phyloP scores from a whole-genome alignment of 2,113 vertebrate species.

The Oryctolagus cuniculus region mOryCun1.1 NC_091450.1:20366501-20367000 shows the following conservation, averaged over 20 bases:
- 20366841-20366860: neutral
- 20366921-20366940: neutral
- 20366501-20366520: neutral
- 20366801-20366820: neutral
- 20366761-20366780: fast-evolving
- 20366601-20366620: fast-evolving
- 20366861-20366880: neutral
- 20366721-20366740: neutral
- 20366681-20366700: fast-evolving
- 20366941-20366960: neutral
- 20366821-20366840: neutral
- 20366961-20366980: constrained; percentile 6
- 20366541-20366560: neutral
- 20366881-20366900: constrained; percentile 28
- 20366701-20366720: neutral
- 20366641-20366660: neutral
- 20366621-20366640: fast-evolving
- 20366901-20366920: constrained; percentile 26
- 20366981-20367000: constrained; percentile 3
- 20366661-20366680: fast-evolving
- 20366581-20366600: neutral
- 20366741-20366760: neutral
- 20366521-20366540: neutral
- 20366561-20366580: neutral
- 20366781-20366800: neutral